Evolutionary conservation across 2,797 vertebrate genomes (phyloP).

Genomic region (Pseudochromis fuscus): DNA sequence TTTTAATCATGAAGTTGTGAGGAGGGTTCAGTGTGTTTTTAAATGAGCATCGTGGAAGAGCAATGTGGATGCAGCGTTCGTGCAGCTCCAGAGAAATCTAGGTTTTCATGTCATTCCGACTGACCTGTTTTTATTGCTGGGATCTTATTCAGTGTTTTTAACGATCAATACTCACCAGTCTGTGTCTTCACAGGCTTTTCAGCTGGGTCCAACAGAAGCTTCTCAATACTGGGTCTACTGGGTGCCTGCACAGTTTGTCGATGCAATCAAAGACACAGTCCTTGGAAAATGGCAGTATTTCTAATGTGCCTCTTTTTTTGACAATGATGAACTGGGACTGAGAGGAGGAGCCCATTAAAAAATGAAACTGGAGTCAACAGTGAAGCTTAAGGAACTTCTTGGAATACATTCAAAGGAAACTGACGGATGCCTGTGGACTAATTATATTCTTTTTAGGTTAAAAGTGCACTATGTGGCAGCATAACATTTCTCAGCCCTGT

Average conservation of each 20-base stretch:
- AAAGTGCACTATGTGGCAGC: slow-evolving; percentile 85
- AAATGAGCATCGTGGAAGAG: no score
- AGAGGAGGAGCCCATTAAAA: slow-evolving; percentile 81
- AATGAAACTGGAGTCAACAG: slow-evolving; percentile 85
- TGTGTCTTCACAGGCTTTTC: slow-evolving; percentile 90
- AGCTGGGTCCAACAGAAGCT: slow-evolving; percentile 99
- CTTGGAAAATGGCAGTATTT: slow-evolving; percentile 99
- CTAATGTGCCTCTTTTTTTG: slow-evolving; percentile 99
- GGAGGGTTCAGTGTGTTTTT: no score
- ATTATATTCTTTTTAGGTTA: slow-evolving; percentile 83
- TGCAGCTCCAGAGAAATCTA: no score
- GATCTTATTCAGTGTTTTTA: no score
- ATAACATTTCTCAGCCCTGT: slow-evolving; percentile 83
- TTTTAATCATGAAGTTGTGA: no score
- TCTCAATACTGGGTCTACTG: slow-evolving; percentile 99
- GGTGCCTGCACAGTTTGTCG: slow-evolving; percentile 98
- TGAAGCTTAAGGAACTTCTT: slow-evolving; percentile 78
- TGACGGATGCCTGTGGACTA: slow-evolving; percentile 84
- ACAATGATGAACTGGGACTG: slow-evolving; percentile 92
- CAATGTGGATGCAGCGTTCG: no score
- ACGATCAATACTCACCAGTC: no score
- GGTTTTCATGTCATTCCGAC: no score
- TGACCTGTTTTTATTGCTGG: no score
- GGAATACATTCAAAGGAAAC: slow-evolving; percentile 80
- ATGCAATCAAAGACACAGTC: slow-evolving; percentile 99